Conservation (phyloP, 2,888 invertebrate genomes). For the Pseudeuparius sepicola region DNA sequence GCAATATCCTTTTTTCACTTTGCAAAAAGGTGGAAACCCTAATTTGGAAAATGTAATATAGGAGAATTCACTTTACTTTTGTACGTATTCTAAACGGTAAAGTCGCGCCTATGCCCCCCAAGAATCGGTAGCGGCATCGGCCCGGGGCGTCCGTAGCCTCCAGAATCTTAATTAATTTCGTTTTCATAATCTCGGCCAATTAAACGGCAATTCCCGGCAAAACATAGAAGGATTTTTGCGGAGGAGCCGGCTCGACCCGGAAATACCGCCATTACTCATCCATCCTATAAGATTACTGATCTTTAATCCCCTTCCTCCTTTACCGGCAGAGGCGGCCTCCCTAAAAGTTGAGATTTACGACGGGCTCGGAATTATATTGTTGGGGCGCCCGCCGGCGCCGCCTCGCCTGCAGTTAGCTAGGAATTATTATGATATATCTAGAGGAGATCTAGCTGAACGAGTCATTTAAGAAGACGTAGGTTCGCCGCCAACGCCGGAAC, state of each 20-base stretch:
- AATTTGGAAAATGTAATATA: too few relatives aligned
- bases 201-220: constrained; percentile 41
- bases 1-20: too few relatives aligned
- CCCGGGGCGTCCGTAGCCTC: too few relatives aligned
- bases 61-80: too few relatives aligned
- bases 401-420: constrained; percentile 38
- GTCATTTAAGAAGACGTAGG: too few relatives aligned
- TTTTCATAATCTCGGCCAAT: constrained; percentile 40
- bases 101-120: too few relatives aligned
- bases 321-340: constrained; percentile 39
- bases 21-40: too few relatives aligned
- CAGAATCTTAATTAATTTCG: constrained; percentile 43
- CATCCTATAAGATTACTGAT: constrained; percentile 62
- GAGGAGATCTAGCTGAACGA: constrained; percentile 40
- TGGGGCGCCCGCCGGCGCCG: constrained; percentile 38
- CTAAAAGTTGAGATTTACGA: constrained; percentile 67
- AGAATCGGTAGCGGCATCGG: too few relatives aligned
- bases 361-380: constrained; percentile 55
- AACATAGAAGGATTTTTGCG: constrained; percentile 41
- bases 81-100: too few relatives aligned
- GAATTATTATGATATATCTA: constrained; percentile 46
- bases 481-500: too few relatives aligned
- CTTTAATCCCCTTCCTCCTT: constrained; percentile 60
- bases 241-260: constrained; percentile 34
- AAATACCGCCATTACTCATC: constrained; percentile 57